phyloP scores from a whole-genome alignment of 2,888 invertebrate species.

The Acronicta leporina region DNA sequence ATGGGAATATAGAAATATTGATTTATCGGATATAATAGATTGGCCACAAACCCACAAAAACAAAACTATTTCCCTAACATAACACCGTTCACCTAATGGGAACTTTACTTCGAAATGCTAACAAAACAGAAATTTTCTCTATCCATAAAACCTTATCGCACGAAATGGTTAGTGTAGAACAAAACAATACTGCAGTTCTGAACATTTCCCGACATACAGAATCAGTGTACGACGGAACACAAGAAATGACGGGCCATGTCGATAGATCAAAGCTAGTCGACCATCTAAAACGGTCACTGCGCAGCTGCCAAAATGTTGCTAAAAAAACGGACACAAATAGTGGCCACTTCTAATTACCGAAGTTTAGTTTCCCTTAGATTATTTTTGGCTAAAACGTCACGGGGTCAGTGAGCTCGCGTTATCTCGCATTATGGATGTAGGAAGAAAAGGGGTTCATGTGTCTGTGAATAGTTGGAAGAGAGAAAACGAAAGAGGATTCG shows the following conservation, averaged over 20 bases:
- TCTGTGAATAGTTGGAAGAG: slow-evolving; percentile 19
- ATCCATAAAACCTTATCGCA: neutral
- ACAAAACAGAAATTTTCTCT: slow-evolving; percentile 1
- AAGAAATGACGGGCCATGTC: slow-evolving; percentile 45
- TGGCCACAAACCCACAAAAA: neutral
- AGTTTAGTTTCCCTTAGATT: slow-evolving; percentile 48
- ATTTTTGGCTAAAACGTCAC: slow-evolving; percentile 52
- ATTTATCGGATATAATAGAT: neutral
- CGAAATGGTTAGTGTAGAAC: neutral
- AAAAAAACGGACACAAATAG: slow-evolving; percentile 54
- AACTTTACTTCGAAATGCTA: neutral
- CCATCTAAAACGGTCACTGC: slow-evolving; percentile 37
- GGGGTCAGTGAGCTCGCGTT: slow-evolving; percentile 48
- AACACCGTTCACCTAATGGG: neutral
- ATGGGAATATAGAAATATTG: too few relatives aligned
- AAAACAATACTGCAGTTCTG: neutral
- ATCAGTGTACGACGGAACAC: slow-evolving; percentile 21
- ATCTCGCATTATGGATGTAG: slow-evolving; percentile 29
- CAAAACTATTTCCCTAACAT: neutral
- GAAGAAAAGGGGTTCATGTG: slow-evolving; percentile 13
- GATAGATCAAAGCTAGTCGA: slow-evolving; percentile 54
- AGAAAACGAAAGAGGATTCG: neutral
- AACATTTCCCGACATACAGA: slow-evolving; percentile 7
- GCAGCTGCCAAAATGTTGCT: slow-evolving; percentile 57
- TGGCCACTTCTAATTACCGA: slow-evolving; percentile 50